phyloP scores from a whole-genome alignment of 2,888 invertebrate species.

The Resseliella maxima region DNA sequence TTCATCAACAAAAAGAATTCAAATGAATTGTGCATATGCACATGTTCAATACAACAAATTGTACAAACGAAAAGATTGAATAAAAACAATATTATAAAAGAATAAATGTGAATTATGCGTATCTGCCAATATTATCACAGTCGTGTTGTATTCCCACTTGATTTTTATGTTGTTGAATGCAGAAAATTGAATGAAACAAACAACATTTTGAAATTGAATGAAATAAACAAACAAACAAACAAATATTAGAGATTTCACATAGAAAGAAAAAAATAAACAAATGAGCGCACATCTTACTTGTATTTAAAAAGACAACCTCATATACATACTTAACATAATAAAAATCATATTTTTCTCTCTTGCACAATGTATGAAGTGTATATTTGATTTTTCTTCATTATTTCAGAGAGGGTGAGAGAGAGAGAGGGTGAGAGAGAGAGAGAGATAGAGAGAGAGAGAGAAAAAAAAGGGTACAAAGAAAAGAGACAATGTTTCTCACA shows the following conservation, averaged over 20 bases:
- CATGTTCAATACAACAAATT: too few relatives aligned
- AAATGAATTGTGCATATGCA: background rate
- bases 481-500: too few relatives aligned
- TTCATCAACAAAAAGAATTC: constrained; percentile 15
- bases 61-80: background rate
- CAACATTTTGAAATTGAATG: background rate
- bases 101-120: constrained; percentile 20
- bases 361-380: background rate
- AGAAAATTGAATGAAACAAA: background rate
- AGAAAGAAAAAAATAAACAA: constrained; percentile 44
- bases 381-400: background rate
- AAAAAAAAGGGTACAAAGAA: too few relatives aligned
- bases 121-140: constrained; percentile 16
- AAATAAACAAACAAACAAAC: background rate
- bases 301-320: constrained; percentile 30
- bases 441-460: background rate
- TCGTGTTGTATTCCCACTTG: background rate
- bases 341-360: background rate
- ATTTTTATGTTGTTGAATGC: background rate
- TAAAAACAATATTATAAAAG: too few relatives aligned
- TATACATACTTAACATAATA: constrained; percentile 14
- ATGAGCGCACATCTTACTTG: constrained; percentile 43
- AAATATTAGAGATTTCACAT: background rate
- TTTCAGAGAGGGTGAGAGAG: background rate
- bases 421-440: background rate